Evolutionary conservation across 2,888 invertebrate species (phyloP).

Genomic region (Cinara cedri): DNA sequence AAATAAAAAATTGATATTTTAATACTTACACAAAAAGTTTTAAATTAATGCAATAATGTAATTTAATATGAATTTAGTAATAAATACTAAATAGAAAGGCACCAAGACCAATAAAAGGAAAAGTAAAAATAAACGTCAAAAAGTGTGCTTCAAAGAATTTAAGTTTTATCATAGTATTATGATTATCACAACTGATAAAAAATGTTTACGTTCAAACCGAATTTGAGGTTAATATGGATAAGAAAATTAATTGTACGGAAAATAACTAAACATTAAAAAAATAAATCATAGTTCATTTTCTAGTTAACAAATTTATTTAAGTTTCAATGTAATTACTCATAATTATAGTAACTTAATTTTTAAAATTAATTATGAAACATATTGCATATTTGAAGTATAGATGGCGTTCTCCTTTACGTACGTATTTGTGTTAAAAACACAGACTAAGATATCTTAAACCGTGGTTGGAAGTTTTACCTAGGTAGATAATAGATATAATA

Average conservation of each 20-base stretch:
- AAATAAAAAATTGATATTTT: neutral
- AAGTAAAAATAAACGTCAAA: neutral
- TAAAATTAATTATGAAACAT: neutral
- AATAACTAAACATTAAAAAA: neutral
- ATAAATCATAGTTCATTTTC: neutral
- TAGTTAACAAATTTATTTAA: neutral
- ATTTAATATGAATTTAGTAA: neutral
- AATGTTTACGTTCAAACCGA: conserved; percentile 19
- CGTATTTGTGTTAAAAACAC: too few species aligned
- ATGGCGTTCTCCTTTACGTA: neutral
- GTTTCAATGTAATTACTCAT: too few species aligned
- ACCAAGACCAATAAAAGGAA: neutral
- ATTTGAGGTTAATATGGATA: conserved; percentile 21
- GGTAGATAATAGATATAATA: too few species aligned
- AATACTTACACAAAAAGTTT: conserved; percentile 21
- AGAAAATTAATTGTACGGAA: neutral
- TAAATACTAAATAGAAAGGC: too few species aligned
- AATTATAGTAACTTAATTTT: neutral
- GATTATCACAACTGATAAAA: neutral
- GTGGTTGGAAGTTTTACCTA: too few species aligned
- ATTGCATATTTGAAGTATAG: neutral
- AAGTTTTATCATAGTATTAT: neutral
- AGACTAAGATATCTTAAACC: too few species aligned
- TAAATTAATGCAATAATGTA: neutral
- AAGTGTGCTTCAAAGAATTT: conserved; percentile 19